Percentiles rank a stretch among this genome's conserved stretches.
Evolutionary conservation across 2,888 invertebrate genomes (phyloP).

Genomic region (Eupithecia subumbrata): DNA sequence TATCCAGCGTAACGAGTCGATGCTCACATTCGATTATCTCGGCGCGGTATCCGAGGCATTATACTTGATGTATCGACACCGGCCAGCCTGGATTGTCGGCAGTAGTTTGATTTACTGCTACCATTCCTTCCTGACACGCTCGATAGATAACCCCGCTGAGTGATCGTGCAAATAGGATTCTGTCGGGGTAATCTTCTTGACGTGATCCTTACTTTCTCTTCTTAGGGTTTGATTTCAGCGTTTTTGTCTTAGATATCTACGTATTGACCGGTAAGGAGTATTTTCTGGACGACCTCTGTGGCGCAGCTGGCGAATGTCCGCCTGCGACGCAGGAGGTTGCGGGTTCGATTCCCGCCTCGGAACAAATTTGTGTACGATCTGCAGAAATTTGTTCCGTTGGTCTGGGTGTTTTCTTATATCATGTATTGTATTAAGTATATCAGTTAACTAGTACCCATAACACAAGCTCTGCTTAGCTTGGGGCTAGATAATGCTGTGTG

Average conservation of each 20-base stretch:
- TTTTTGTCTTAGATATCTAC: not conserved
- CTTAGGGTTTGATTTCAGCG: not conserved
- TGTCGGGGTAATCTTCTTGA: constrained; percentile 64
- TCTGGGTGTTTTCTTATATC: too few species aligned
- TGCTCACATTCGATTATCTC: constrained; percentile 84
- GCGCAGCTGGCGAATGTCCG: too few species aligned
- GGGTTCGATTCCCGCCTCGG: too few species aligned
- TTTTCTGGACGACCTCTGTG: not conserved
- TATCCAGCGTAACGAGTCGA: constrained; percentile 83
- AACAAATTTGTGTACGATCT: too few species aligned
- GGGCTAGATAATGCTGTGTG: too few species aligned
- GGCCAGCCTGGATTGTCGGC: constrained; percentile 81
- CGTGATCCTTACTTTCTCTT: constrained; percentile 52
- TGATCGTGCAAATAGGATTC: constrained; percentile 76
- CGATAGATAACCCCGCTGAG: constrained; percentile 45
- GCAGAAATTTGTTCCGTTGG: too few species aligned
- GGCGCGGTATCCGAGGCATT: constrained; percentile 82
- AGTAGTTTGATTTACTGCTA: constrained; percentile 78
- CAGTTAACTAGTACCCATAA: too few species aligned
- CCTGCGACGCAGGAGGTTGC: too few species aligned
- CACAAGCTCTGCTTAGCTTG: too few species aligned
- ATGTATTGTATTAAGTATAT: too few species aligned
- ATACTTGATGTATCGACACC: constrained; percentile 83
- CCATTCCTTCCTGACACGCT: constrained; percentile 81
- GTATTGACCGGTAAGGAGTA: not conserved